These are phyloP conservation scores for Trichomycterus rosablanca DNA, from an alignment of 2,113 vertebrate species.

Conservation along the genomic window DNA sequence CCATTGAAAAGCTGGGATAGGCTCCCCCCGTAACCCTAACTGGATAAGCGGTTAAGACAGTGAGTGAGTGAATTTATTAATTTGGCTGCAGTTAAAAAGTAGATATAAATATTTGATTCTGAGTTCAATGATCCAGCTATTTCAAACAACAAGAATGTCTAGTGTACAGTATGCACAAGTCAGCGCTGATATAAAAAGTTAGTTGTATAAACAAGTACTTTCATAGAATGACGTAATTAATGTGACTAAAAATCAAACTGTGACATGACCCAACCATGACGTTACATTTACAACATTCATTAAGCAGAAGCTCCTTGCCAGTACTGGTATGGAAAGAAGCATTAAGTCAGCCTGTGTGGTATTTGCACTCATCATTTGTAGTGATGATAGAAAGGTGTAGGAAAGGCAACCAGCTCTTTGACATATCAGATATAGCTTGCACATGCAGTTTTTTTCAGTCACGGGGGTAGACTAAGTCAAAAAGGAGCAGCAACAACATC, in stretches of 20 bases:
- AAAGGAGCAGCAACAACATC: neutral
- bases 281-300: neutral
- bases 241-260: neutral
- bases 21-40: too few relatives aligned
- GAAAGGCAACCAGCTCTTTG: neutral
- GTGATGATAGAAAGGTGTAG: neutral
- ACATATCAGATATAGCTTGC: slow-evolving; percentile 1
- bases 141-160: too few relatives aligned
- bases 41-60: too few relatives aligned
- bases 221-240: neutral
- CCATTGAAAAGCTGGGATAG: too few relatives aligned
- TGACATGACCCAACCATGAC: slow-evolving; percentile 1
- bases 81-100: too few relatives aligned
- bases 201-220: neutral
- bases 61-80: too few relatives aligned
- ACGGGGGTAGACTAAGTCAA: slow-evolving; percentile 17
- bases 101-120: too few relatives aligned
- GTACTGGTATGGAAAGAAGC: neutral
- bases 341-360: neutral
- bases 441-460: neutral
- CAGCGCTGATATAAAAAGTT: too few relatives aligned
- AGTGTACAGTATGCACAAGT: too few relatives aligned
- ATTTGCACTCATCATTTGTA: neutral
- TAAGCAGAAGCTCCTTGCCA: neutral
- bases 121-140: too few relatives aligned